A percentile compares a stretch with the other conserved stretches of the same genome.
phyloP scores from a whole-genome alignment of 2,888 invertebrate genomes.

The Erebia ligea region DNA sequence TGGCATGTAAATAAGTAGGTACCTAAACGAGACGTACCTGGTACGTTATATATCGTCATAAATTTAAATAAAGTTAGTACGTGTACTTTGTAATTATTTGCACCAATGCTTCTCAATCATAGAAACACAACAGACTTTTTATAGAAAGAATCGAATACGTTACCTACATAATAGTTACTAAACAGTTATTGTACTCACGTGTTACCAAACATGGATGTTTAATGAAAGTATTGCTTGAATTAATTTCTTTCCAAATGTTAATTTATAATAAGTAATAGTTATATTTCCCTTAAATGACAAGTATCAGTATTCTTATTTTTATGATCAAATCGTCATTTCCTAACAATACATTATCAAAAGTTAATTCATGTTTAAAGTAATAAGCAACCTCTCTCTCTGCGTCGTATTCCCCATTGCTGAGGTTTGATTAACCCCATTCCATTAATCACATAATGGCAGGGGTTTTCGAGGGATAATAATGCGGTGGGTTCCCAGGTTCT shows the following conservation, averaged over 20 bases:
- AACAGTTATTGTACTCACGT: not conserved
- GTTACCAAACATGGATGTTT: not conserved
- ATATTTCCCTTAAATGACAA: no score
- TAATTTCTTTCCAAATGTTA: not conserved
- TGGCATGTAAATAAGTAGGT: not conserved
- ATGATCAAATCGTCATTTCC: no score
- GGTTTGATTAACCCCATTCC: no score
- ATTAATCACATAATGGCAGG: no score
- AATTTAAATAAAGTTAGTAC: slow-evolving; percentile 6
- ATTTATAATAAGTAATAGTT: no score
- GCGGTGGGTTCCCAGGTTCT: no score
- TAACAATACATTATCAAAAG: no score
- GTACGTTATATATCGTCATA: not conserved
- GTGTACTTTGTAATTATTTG: not conserved
- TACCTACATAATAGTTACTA: not conserved
- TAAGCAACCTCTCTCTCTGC: no score
- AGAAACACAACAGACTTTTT: not conserved
- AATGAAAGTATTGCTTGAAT: not conserved
- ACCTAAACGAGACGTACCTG: not conserved
- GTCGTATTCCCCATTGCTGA: no score
- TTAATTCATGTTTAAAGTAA: no score
- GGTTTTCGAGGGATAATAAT: no score
- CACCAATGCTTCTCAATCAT: not conserved
- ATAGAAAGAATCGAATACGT: not conserved
- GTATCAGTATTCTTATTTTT: no score